phyloP scores from a whole-genome alignment of 2,888 invertebrate species.

The Antheraea assamensis region DNA sequence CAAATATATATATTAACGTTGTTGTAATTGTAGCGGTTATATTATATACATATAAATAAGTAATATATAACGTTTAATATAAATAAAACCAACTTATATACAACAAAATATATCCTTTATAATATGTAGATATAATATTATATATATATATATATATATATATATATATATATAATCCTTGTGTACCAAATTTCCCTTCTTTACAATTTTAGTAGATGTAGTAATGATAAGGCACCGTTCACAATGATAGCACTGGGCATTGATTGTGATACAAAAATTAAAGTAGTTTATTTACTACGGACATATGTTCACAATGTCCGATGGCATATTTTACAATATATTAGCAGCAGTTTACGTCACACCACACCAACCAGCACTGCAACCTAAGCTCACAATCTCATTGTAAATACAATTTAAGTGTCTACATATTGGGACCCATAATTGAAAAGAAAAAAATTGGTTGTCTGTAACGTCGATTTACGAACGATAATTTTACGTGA shows the following conservation, averaged over 20 bases:
- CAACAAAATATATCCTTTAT: too few species aligned
- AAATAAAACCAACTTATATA: too few species aligned
- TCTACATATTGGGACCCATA: too few species aligned
- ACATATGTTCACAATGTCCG: neutral
- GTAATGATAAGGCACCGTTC: conserved; percentile 30
- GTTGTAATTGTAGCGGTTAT: conserved; percentile 68
- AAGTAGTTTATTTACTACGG: neutral
- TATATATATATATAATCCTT: conserved; percentile 48
- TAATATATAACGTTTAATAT: conserved; percentile 34
- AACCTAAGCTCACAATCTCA: too few species aligned
- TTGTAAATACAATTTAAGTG: too few species aligned
- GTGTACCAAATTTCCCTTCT: conserved; percentile 80
- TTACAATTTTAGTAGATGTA: conserved; percentile 79
- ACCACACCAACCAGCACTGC: too few species aligned
- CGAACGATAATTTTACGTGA: too few species aligned
- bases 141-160: conserved; percentile 68
- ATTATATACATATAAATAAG: conserved; percentile 41
- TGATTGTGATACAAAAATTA: neutral
- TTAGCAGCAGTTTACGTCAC: too few species aligned
- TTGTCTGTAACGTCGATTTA: too few species aligned
- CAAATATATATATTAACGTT: conserved; percentile 78
- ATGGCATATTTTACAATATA: too few species aligned
- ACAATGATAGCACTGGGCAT: neutral
- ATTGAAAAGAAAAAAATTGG: too few species aligned
- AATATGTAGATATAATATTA: neutral